Percentiles rank a stretch among this genome's conserved stretches.
Conservation (phyloP, 1,140 invertebrate genomes). For the Laodelphax striatellus region DNA sequence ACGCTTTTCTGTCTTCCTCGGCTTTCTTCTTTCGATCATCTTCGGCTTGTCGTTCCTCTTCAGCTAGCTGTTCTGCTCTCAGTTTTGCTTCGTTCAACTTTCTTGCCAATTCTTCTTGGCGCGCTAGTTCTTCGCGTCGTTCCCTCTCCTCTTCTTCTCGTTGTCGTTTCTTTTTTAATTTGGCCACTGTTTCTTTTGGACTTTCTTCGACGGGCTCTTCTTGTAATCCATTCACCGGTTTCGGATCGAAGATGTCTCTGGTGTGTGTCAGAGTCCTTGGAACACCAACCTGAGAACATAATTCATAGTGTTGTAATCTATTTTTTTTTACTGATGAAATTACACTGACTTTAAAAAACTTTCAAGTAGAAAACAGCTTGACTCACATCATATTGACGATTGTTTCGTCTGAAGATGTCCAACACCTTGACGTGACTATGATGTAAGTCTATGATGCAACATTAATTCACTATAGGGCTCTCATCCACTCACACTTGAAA, state of each 20-base stretch:
- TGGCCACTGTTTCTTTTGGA: neutral
- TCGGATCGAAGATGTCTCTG: neutral
- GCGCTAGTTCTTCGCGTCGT: conserved; percentile 18
- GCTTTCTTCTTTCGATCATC: neutral
- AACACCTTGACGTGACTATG: no score
- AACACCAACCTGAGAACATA: no score
- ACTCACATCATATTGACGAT: no score
- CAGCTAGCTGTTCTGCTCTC: neutral
- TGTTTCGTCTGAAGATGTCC: no score
- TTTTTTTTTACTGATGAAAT: no score
- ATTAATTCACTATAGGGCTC: no score
- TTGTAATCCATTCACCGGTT: neutral
- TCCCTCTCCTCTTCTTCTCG: conserved; percentile 23
- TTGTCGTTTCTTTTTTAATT: conserved; percentile 12
- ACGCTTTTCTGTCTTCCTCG: conserved; percentile 1
- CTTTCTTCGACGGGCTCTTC: conserved; percentile 8
- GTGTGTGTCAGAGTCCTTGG: neutral
- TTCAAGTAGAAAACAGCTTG: no score
- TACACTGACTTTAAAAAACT: no score
- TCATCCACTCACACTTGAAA: no score
- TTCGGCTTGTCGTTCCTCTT: conserved; percentile 4
- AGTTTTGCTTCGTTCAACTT: conserved; percentile 21
- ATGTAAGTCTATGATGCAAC: no score
- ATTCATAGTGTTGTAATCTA: no score
- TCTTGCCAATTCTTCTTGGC: conserved; percentile 13